Percentiles rank a stretch among this genome's conserved stretches.
Conservation (phyloP, 2,888 invertebrate species). For the Fissipunctia ypsillon region DNA sequence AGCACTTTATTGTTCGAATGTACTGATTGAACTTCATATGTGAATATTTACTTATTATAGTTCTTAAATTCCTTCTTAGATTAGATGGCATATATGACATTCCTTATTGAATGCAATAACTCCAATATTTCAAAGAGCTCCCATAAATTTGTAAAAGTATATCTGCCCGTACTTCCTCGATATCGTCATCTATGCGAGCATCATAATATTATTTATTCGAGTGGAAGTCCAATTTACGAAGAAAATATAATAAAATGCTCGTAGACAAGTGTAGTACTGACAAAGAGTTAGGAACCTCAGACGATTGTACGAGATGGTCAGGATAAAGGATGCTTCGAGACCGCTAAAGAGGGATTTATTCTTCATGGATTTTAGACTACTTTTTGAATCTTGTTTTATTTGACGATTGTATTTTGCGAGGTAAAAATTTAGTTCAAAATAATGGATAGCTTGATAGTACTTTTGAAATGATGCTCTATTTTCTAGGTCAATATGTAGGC, state of each 20-base stretch:
- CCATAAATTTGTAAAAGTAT: conserved; percentile 21
- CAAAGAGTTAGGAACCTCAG: conserved; percentile 76
- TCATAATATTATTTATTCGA: conserved; percentile 65
- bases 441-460: not conserved
- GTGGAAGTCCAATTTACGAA: conserved; percentile 73
- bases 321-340: conserved; percentile 78
- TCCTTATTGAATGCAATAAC: not conserved
- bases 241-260: conserved; percentile 75
- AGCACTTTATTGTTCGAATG: conserved; percentile 20
- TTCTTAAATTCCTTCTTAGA: not conserved
- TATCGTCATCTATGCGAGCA: conserved; percentile 33
- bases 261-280: conserved; percentile 77
- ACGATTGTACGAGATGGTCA: conserved; percentile 80
- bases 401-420: not conserved
- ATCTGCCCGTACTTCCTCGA: conserved; percentile 2
- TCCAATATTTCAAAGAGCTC: not conserved
- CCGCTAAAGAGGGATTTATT: conserved; percentile 77
- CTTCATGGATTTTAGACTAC: conserved; percentile 70
- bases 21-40: conserved; percentile 18
- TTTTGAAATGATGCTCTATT: not conserved
- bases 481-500: not conserved
- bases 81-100: not conserved
- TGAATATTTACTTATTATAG: not conserved
- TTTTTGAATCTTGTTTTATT: conserved; percentile 59
- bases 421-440: not conserved